Evolutionary conservation across 2,888 invertebrate species (phyloP).

Genomic region (Microctonus brassicae): DNA sequence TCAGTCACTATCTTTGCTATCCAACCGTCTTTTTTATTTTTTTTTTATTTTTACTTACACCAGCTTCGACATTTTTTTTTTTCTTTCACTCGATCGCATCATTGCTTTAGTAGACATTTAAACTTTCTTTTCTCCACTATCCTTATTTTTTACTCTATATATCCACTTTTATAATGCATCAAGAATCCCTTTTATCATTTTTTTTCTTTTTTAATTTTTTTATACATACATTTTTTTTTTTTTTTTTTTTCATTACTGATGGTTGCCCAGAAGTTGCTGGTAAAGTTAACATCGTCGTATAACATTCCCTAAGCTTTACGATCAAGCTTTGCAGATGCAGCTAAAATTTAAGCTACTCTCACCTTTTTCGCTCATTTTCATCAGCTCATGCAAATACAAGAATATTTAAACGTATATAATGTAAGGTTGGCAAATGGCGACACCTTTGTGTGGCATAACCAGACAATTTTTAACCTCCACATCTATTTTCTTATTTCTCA

Average conservation of each 20-base stretch:
- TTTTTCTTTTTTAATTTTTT: conserved; percentile 8
- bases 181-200: conserved; percentile 33
- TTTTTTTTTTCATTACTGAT: conserved; percentile 10
- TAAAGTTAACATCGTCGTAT: conserved; percentile 47
- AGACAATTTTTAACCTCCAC: background rate
- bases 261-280: conserved; percentile 35
- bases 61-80: background rate
- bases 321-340: conserved; percentile 39
- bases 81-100: conserved; percentile 11
- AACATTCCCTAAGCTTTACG: conserved; percentile 42
- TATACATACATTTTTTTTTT: background rate
- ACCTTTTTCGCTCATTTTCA: background rate
- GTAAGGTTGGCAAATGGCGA: background rate
- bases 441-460: background rate
- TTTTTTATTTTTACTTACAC: background rate
- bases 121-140: background rate
- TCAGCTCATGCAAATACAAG: too few species aligned
- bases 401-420: background rate
- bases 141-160: conserved; percentile 16
- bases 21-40: background rate
- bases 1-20: background rate
- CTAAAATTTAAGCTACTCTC: conserved; percentile 26
- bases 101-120: background rate
- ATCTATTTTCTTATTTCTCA: background rate
- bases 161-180: conserved; percentile 39